Base-by-base conservation (phyloP, 2,888 invertebrate species). In the Drosophila melanosoma region DNA sequence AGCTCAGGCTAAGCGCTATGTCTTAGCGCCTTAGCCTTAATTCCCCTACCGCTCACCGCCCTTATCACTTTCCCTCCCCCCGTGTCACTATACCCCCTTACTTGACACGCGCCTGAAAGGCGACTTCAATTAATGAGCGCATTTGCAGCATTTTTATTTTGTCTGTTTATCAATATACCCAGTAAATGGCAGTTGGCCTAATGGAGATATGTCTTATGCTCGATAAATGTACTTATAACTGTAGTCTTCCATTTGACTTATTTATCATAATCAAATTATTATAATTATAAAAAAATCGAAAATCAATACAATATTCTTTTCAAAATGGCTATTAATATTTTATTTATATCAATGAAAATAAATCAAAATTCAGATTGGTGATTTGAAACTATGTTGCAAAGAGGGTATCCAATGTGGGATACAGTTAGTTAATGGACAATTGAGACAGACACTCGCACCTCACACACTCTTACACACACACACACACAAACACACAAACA, bases 1-100 rank as follows among this genome's bases (percentile, higher is more conserved):
- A 87, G 87, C 87, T 74, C 76, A 81, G 85, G 76, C 89, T 80
- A 74, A 89, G 80, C 78, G 81, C 81, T 66, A 56, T 64, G 66
- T 78, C 83, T 79, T 67, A 58, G 58, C 72, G 51, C 53, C 56
- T 69, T 62, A 15, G 45, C 23, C 23, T 15, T 15, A 23, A 45
- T 54, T 60, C n/a, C 26, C 38, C 23, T 6, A 5, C 3, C 53
- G 5, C n/a, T n/a, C 7, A 5, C 3, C 35, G 5, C n/a, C 36
- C 7, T 54, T 20, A 26, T 8, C 23, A 17, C 23, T 17, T 33
- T 33, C 17, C 15, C n/a, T 2, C 11, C 11, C n/a, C 6, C 11
- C 6, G 10, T 29, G 45, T 15, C 45, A 8, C 7, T 20, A 0
- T 65, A 67, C 52, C 52, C 62, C 77, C 68, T 32, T 42, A 12